Evolutionary conservation across 2,888 invertebrate genomes (phyloP), one percentile per base, ranked within the genome.

Genomic region (Temnothorax unifasciatus): DNA sequence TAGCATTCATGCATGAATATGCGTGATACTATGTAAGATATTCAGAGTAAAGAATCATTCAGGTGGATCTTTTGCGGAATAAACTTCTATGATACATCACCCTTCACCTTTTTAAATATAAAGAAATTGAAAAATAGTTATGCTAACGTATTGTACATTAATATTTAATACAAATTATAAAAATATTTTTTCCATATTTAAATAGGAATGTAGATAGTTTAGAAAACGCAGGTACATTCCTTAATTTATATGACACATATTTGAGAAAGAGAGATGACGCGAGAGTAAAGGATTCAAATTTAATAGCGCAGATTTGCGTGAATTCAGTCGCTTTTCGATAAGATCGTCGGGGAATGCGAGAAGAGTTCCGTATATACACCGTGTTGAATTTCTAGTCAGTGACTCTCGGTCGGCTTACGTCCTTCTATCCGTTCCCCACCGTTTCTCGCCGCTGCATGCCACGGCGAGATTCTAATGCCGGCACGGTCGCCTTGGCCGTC

Each of bases 401-500:
- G 83, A 86, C 86, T 64, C 25, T 41, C 61, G 29, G 63, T 68
- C 15, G 18, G 71, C 25, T 34, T 34, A 15, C 54, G 83, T 83
- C 90, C 84, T 88, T 86, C 81, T 69, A 41, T 71, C 47, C 59
- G 11, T 34, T 76, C 82, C 88, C 44, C 74, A 18, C 71, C 29
- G 8, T 66, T 34, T 63, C 57, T 52, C 21, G 15, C 74, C 73
- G 47, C 18, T 25, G n/a, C 44, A 9, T 83, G 79, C 47, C 59
- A n/a, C 29, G 59, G 13, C 71, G 57, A 50, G 86, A 85, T 88
- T 90, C 90, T 85, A 88, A 85, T 75, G 76, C 44, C 86, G 79
- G 57, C 64, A 47, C 59, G 76, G 74, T 90, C 50, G 87, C 90
- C 90, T 90, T 90, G 90, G 90, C 90, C 90, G 86, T 89, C 89